These are phyloP conservation scores for Agrotis ipsilon DNA, from an alignment of 2,888 invertebrate species.

Conservation along the genomic window DNA sequence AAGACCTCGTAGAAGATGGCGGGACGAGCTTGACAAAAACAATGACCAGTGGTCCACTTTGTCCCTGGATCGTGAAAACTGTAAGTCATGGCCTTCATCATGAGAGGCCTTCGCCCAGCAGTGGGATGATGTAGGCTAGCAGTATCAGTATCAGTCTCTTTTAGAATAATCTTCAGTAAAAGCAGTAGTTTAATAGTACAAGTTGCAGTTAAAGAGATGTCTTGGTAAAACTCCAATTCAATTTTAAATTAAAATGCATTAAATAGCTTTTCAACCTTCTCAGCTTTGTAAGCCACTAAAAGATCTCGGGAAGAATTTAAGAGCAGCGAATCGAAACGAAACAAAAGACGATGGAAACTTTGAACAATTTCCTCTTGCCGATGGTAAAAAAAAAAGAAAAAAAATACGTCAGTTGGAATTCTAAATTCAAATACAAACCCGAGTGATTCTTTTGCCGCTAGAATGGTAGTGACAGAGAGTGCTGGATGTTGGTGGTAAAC, in stretches of 20 bases:
- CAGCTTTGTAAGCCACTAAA: slow-evolving; percentile 43
- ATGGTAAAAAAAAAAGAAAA: slow-evolving; percentile 1
- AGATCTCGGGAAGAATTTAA: slow-evolving; percentile 52
- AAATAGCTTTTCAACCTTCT: slow-evolving; percentile 23
- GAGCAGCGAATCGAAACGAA: slow-evolving; percentile 38
- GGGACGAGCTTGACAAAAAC: no score
- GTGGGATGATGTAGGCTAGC: no score
- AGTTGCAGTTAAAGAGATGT: background rate
- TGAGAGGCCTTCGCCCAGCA: no score
- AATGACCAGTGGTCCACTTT: no score
- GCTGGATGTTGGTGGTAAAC: background rate
- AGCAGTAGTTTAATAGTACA: no score
- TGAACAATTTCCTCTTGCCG: slow-evolving; percentile 24
- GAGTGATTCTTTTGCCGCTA: background rate
- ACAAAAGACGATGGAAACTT: slow-evolving; percentile 25
- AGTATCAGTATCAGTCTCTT: no score
- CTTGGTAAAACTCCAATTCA: background rate
- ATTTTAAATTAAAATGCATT: slow-evolving; percentile 43
- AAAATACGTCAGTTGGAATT: background rate
- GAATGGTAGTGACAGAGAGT: background rate
- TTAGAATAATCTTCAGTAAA: background rate
- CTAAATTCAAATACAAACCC: slow-evolving; percentile 16
- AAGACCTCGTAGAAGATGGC: no score
- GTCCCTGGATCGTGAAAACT: no score
- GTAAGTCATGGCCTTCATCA: no score